Evolutionary conservation across 2,113 vertebrate genomes (phyloP).

Genomic region (Colistium nudipinnis): DNA sequence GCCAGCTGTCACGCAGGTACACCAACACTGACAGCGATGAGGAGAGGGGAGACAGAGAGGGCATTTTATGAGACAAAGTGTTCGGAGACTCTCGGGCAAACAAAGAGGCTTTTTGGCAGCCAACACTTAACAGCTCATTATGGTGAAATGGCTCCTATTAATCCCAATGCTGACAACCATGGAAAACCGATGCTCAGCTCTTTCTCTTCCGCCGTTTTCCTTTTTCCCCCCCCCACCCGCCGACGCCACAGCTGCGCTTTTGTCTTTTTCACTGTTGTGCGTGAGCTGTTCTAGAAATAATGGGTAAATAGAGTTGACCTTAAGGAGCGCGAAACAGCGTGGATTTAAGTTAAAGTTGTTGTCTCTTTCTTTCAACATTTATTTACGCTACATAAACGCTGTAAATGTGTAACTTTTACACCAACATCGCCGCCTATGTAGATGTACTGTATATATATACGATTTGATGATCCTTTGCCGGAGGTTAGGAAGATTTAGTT

Average conservation of each 20-base stretch:
- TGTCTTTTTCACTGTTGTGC: conserved; percentile 24
- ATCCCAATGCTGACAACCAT: conserved; percentile 74
- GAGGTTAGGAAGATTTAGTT: not conserved
- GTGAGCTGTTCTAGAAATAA: conserved; percentile 46
- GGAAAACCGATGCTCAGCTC: conserved; percentile 63
- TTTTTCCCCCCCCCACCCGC: conserved; percentile 23
- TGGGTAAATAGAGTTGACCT: conserved; percentile 33
- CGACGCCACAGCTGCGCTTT: conserved; percentile 23
- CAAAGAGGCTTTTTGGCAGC: conserved; percentile 69
- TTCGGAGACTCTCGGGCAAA: conserved; percentile 71
- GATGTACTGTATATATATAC: not conserved
- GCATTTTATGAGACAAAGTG: conserved; percentile 71
- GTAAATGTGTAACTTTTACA: conserved; percentile 4
- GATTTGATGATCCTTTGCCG: not conserved
- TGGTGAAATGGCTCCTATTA: conserved; percentile 75
- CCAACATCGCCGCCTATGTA: not conserved
- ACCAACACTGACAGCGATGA: conserved; percentile 29
- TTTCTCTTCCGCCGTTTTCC: conserved; percentile 37
- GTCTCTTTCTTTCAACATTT: not conserved
- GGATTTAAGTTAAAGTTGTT: conserved; percentile 20
- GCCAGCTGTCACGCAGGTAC: conserved; percentile 43
- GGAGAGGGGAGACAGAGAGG: conserved; percentile 46
- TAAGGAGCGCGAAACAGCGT: conserved; percentile 26
- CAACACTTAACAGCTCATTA: conserved; percentile 79
- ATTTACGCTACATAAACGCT: not conserved